Percentiles rank a stretch among this genome's conserved stretches.
These are phyloP conservation scores for Heliocidaris tuberculata DNA, from an alignment of 35 echinoderm and acorn worm species.

Conservation along the genomic window DNA sequence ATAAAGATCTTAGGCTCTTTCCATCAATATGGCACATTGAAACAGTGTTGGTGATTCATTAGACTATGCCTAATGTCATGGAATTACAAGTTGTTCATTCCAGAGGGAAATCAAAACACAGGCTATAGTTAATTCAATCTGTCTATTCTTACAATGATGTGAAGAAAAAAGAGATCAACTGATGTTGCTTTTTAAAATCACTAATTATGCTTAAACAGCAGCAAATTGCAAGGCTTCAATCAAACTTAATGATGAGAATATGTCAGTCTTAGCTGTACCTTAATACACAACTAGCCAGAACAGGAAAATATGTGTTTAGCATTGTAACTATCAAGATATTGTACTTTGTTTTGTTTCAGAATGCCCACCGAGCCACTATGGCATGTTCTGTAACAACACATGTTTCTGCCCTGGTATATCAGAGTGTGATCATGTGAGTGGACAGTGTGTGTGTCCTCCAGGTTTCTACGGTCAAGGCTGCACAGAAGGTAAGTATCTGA, in stretches of 20 bases:
- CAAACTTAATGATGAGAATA: too few relatives aligned
- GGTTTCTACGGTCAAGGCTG: slow-evolving; percentile 63
- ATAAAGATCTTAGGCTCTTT: too few relatives aligned
- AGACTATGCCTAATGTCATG: too few relatives aligned
- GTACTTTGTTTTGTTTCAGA: neutral
- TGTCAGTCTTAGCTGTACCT: neutral
- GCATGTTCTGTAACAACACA: slow-evolving; percentile 51
- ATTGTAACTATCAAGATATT: neutral
- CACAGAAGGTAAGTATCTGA: slow-evolving; percentile 10
- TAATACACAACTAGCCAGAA: neutral
- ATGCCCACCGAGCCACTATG: slow-evolving; percentile 74
- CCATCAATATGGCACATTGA: too few relatives aligned
- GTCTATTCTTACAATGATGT: too few relatives aligned
- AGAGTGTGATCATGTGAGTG: slow-evolving; percentile 62
- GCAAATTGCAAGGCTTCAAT: neutral
- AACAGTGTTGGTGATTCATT: too few relatives aligned
- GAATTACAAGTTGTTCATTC: too few relatives aligned
- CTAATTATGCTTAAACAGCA: neutral
- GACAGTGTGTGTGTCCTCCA: slow-evolving; percentile 64
- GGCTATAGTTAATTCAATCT: too few relatives aligned
- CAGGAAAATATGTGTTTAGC: neutral
- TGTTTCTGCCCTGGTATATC: slow-evolving; percentile 70
- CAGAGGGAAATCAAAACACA: too few relatives aligned
- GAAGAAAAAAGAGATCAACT: too few relatives aligned
- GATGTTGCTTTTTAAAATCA: too few relatives aligned